A percentile compares a stretch with the other conserved stretches of the same genome.
Evolutionary conservation across 2,888 invertebrate genomes (phyloP).

Genomic region (Phengaris alcon): DNA sequence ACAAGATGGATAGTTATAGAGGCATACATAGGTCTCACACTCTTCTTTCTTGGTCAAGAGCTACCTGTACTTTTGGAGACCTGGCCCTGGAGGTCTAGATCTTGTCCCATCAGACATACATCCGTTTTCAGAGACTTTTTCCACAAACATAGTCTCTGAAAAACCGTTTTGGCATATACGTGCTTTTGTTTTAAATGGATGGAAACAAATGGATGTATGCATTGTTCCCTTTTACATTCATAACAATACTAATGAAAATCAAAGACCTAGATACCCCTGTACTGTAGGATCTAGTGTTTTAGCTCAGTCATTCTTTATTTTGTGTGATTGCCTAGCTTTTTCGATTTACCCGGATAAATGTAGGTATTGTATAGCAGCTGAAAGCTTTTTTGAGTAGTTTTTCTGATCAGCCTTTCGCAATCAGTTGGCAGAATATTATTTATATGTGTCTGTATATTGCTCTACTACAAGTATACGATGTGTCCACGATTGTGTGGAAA

Average conservation of each 20-base stretch:
- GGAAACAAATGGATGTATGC: not conserved
- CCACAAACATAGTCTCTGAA: no score
- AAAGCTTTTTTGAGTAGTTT: not conserved
- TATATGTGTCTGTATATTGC: not conserved
- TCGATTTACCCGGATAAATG: not conserved
- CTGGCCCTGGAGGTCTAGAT: no score
- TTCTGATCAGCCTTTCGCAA: not conserved
- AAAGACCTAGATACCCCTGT: not conserved
- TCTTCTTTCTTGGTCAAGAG: no score
- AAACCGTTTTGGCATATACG: no score
- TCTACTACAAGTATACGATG: no score
- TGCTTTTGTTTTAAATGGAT: not conserved
- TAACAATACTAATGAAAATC: conserved; percentile 13
- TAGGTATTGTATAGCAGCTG: not conserved
- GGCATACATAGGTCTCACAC: no score
- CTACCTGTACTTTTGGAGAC: no score
- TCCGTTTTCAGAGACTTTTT: no score
- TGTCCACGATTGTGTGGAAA: no score
- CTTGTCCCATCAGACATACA: no score
- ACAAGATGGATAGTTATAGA: no score
- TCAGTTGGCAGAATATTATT: not conserved
- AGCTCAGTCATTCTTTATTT: conserved; percentile 1
- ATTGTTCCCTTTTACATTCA: not conserved
- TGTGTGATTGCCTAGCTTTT: conserved; percentile 8
- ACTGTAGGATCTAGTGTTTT: not conserved